Evolutionary conservation across 2,113 vertebrate species (phyloP), one percentile per base, ranked within the genome.

Genomic region (Urocitellus parryii): DNA sequence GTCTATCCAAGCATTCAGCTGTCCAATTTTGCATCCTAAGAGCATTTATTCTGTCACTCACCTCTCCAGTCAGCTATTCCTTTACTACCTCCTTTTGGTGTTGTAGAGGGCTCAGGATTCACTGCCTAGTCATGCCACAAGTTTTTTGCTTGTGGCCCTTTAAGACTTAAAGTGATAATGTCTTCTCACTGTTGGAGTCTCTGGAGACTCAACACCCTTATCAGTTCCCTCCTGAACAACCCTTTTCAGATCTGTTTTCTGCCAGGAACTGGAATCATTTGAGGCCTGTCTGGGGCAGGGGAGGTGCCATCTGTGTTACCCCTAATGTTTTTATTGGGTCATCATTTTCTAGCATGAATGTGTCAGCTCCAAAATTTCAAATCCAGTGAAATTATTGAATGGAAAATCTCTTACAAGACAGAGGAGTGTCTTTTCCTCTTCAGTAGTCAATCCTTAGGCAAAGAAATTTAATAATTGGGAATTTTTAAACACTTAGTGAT

Each of bases 141-240:
- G 12, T 37, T 96, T 5, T 42, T 53, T 77, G 63, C 9, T 17
- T 83, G 70, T 39, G 39, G 9, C 34, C 1, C 16, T 61, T 67
- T 39, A 78, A 78, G 18, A 6, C 58, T 34, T 13, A 81, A 70
- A 56, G 42, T 18, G 22, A 2, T 34, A 45, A 45, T 13, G 25
- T 0, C 25, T 53, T 79, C 25, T 91, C 10, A 45, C 27, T 45
- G 24, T 17, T 51, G 53, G 73, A 0, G 2, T 42, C 32, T 65
- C 6, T 48, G 22, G 20, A 4, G 5, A 17, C 12, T 13, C n/a
- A 39, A 65, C 2, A 14, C 14, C 9, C 0, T 37, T 37, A 17
- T 16, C 0, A 20, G 5, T 8, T 8, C 25, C 1, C 4, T 58
- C 7, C 13, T 61, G 18, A n/a, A 67, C 8, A 74, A 39, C 53